Base-by-base conservation (phyloP, 1,140 invertebrate species). In the Drosophila micromelanica region DNA sequence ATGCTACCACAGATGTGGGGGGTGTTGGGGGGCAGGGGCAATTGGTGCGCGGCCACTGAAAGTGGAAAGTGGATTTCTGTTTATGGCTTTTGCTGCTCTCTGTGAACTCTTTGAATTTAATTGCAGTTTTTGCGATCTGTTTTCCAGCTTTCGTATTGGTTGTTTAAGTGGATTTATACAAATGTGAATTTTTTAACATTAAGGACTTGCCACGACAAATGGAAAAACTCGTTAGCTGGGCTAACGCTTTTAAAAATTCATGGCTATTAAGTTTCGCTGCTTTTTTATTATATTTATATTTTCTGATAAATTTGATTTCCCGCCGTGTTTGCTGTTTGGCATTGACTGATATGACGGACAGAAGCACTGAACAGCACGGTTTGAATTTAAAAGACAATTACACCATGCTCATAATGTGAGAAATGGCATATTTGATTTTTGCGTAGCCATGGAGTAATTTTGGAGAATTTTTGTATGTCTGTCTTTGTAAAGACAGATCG, bases 161-260 rank as follows among this genome's bases (percentile, higher is more conserved):
- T 51, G 62, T 72, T 57, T 42, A 56, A 70, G 60, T 68, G 63
- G 45, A 69, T 54, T 68, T 40, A 17, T 49, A 62, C 67, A 73
- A 60, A 37, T 37, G 3, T 12, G 23, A 37, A 46, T 23, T 15
- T 46, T 32, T 9, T 9, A 11, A 15, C n/a, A 52, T 37, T 57
- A 64, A 37, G 61, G 6, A 55, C 9, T 55, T 23, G 23, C 40
- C n/a, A 42, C 17, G 51, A 32, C 37, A 65, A 57, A 42, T 5
- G 43, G 5, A 6, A 37, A 52, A 52, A 45, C 11, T 32, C 15
- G 17, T 56, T 35, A 13, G 55, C 38, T 8, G n/a, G 9, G 32
- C 13, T 38, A 35, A 51, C 35, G 38, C 51, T 51, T 13, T 52
- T 42, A 51, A 59, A 51, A 59, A 23, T 52, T 23, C 9, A 72